These are phyloP conservation scores for Chaunax sp. DNA, from an alignment of 2,797 vertebrate genomes.

Conservation along the genomic window DNA sequence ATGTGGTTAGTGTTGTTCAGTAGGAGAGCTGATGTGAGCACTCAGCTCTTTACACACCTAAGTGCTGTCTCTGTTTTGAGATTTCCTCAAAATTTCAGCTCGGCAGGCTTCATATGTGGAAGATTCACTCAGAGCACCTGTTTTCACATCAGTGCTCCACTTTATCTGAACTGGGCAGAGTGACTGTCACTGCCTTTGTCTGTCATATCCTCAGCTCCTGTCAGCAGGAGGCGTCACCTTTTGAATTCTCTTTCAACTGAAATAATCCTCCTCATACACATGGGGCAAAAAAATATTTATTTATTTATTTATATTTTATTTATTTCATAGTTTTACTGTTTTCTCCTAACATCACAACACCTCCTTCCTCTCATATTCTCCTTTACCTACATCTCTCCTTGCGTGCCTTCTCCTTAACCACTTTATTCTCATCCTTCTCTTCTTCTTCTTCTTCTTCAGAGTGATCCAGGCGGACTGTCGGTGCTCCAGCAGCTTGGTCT, in stretches of 20 bases:
- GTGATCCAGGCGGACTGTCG: slow-evolving; percentile 84
- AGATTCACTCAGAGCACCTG: background rate
- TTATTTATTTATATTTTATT: slow-evolving; percentile 8
- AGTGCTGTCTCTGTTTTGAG: slow-evolving; percentile 23
- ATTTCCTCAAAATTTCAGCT: slow-evolving; percentile 13
- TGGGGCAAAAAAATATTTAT: slow-evolving; percentile 6
- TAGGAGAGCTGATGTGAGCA: slow-evolving; percentile 60
- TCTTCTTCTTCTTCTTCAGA: slow-evolving; percentile 64
- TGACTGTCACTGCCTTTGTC: slow-evolving; percentile 16
- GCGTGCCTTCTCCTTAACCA: background rate
- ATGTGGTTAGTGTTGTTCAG: slow-evolving; percentile 69
- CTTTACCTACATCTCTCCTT: background rate
- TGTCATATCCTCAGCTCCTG: slow-evolving; percentile 25
- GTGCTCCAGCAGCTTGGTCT: slow-evolving; percentile 90
- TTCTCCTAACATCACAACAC: background rate
- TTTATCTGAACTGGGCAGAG: slow-evolving; percentile 10
- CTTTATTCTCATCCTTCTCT: background rate
- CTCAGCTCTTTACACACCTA: slow-evolving; percentile 57
- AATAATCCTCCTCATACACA: slow-evolving; percentile 4
- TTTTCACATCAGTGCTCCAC: slow-evolving; percentile 12
- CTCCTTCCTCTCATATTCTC: slow-evolving; percentile 23
- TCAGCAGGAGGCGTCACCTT: slow-evolving; percentile 19
- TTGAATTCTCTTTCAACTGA: slow-evolving; percentile 25
- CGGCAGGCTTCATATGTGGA: slow-evolving; percentile 21
- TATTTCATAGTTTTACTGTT: background rate